Conservation (phyloP, 2,113 vertebrate species). For the Craseonycteris thonglongyai region DNA sequence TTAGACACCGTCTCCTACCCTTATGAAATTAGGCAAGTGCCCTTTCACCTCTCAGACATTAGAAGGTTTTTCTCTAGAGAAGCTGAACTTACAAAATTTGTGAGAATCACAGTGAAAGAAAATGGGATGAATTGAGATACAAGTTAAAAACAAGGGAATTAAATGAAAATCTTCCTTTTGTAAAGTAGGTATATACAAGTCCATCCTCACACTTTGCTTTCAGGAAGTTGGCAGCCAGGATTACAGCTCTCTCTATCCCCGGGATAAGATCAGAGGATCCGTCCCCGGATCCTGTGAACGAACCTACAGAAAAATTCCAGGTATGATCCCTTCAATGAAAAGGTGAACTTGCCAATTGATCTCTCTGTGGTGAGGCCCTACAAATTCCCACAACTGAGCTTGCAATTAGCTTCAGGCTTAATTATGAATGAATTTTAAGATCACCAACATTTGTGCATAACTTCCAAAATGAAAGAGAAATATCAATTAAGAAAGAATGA, state of each 20-base stretch:
- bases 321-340: neutral
- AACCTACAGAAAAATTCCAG: neutral
- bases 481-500: neutral
- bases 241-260: neutral
- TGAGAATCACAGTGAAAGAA: neutral
- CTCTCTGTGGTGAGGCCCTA: neutral
- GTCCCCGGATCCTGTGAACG: neutral
- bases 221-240: neutral
- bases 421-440: neutral
- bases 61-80: neutral
- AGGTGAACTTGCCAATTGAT: neutral
- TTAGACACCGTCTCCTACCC: neutral
- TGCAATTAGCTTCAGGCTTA: neutral
- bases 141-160: neutral
- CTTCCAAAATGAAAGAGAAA: neutral
- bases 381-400: neutral
- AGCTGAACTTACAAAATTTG: neutral
- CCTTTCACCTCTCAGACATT: neutral
- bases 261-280: neutral
- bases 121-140: neutral
- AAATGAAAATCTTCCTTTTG: neutral
- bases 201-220: neutral
- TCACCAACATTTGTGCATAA: neutral
- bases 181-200: neutral
- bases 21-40: neutral